A percentile compares a stretch with the other conserved stretches of the same genome.
Evolutionary conservation across 2,113 vertebrate genomes (phyloP).

Genomic region (Semicossyphus pulcher): DNA sequence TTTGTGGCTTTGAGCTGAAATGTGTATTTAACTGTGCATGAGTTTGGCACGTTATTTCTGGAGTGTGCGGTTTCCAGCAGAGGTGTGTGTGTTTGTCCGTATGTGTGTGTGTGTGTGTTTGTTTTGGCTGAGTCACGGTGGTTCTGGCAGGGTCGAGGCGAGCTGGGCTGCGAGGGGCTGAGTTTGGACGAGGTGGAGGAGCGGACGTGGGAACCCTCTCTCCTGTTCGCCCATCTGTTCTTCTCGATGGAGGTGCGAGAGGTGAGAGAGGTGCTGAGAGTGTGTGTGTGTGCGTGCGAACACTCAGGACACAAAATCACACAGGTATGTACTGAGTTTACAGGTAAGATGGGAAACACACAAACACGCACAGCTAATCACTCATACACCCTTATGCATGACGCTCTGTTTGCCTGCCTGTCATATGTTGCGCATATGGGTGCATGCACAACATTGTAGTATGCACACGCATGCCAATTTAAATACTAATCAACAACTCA

Average conservation of each 20-base stretch:
- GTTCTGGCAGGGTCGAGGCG: slow-evolving; percentile 70
- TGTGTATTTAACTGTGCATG: slow-evolving; percentile 32
- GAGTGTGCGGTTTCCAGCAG: slow-evolving; percentile 35
- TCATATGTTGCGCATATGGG: not conserved
- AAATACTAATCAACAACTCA: not conserved
- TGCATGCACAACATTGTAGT: not conserved
- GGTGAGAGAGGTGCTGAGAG: slow-evolving; percentile 45
- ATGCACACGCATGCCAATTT: not conserved
- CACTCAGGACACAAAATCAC: slow-evolving; percentile 2
- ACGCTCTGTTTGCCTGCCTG: too few relatives aligned
- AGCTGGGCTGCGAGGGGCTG: slow-evolving; percentile 50
- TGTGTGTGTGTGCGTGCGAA: slow-evolving; percentile 27
- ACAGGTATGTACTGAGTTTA: not conserved
- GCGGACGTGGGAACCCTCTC: slow-evolving; percentile 76
- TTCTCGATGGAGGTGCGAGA: slow-evolving; percentile 52
- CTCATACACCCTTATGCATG: not conserved
- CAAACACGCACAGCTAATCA: not conserved
- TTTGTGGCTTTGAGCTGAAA: slow-evolving; percentile 2
- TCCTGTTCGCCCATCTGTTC: slow-evolving; percentile 80
- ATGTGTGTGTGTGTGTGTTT: slow-evolving; percentile 47
- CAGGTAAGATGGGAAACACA: not conserved
- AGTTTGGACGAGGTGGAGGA: slow-evolving; percentile 65
- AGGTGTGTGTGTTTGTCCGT: slow-evolving; percentile 39
- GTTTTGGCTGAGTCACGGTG: slow-evolving; percentile 72
- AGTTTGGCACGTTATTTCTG: slow-evolving; percentile 35